Evolutionary conservation across 2,797 vertebrate species (phyloP).

Genomic region (Chaetophractus vellerosus): DNA sequence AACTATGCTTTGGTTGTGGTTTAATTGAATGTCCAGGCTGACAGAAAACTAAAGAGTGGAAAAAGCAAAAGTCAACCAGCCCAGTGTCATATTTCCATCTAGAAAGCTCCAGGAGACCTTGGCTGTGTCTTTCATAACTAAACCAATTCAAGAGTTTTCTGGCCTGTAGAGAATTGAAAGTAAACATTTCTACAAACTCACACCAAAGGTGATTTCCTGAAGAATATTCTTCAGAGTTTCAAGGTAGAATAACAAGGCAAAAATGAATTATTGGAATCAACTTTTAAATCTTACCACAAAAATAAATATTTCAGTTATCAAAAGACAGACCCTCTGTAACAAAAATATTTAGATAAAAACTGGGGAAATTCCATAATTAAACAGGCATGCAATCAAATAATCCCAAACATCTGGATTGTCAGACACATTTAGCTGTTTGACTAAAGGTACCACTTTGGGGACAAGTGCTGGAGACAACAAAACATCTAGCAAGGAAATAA

Average conservation of each 20-base stretch:
- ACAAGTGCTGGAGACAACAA: not conserved
- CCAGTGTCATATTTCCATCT: not conserved
- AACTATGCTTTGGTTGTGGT: not conserved
- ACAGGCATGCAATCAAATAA: conserved; percentile 41
- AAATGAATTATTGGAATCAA: not conserved
- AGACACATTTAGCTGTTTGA: not conserved
- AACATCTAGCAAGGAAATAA: not conserved
- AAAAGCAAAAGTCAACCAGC: not conserved
- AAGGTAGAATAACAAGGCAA: conserved; percentile 8
- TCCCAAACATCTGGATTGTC: not conserved
- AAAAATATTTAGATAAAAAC: conserved; percentile 50
- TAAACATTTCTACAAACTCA: conserved; percentile 16
- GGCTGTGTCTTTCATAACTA: not conserved
- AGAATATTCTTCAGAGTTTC: conserved; percentile 10
- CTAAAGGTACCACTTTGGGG: not conserved
- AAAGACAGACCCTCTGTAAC: not conserved
- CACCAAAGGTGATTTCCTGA: not conserved
- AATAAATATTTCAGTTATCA: conserved; percentile 13
- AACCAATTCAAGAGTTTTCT: conserved; percentile 32
- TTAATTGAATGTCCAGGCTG: conserved; percentile 24
- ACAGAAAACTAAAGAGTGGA: conserved; percentile 10
- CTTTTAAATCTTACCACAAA: conserved; percentile 25
- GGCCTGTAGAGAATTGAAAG: conserved; percentile 14
- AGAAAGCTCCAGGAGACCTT: not conserved
- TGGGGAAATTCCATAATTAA: not conserved